Percentiles rank a stretch among this genome's conserved stretches.
phyloP scores from a whole-genome alignment of 2,888 invertebrate genomes.

The Herminia tarsipennalis region DNA sequence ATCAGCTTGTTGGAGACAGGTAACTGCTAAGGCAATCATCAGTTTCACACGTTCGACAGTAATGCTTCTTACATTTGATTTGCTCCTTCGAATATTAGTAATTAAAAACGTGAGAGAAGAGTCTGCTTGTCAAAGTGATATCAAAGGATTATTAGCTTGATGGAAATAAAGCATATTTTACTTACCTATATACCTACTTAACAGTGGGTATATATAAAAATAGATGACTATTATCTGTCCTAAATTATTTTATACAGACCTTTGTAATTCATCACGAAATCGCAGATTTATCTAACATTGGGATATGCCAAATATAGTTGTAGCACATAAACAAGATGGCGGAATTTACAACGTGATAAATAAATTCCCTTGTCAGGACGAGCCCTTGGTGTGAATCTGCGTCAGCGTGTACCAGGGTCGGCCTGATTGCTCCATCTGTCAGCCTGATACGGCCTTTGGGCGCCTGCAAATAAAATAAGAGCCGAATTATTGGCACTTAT shows the following conservation, averaged over 20 bases:
- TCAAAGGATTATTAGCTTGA: no score
- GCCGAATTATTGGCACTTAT: constrained; percentile 61
- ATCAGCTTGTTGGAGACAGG: constrained; percentile 58
- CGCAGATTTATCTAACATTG: constrained; percentile 1
- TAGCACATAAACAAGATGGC: constrained; percentile 62
- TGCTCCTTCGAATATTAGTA: constrained; percentile 54
- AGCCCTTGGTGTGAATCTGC: constrained; percentile 63
- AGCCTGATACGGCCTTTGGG: constrained; percentile 59
- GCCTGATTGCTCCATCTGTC: constrained; percentile 81
- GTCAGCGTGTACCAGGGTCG: constrained; percentile 73
- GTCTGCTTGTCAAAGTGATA: no score
- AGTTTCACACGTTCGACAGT: constrained; percentile 60
- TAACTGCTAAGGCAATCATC: constrained; percentile 60
- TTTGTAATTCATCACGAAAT: neutral
- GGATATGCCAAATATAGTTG: constrained; percentile 16
- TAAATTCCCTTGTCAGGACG: constrained; percentile 69
- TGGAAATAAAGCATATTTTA: no score
- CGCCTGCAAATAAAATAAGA: constrained; percentile 71
- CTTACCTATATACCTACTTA: no score
- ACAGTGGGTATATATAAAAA: neutral
- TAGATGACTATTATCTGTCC: neutral
- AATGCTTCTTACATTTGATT: constrained; percentile 61
- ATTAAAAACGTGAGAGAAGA: constrained; percentile 49
- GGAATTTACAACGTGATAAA: constrained; percentile 77
- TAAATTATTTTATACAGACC: neutral